Base-by-base conservation (phyloP, 1,140 invertebrate species). In the Dendroctonus valens region DNA sequence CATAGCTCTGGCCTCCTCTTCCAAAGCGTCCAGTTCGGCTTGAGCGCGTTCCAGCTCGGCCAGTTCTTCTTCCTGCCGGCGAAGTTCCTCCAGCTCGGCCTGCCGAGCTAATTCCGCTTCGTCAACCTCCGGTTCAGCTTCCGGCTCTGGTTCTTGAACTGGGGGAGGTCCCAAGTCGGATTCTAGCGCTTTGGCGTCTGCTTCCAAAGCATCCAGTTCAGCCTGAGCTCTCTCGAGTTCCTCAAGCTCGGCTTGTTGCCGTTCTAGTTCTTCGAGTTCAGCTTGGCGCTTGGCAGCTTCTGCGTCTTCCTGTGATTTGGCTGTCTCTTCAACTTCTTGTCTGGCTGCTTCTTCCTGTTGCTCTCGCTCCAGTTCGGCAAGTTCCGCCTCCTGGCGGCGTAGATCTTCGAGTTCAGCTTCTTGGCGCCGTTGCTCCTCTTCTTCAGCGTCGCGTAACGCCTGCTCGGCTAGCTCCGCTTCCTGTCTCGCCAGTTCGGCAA, bases 391-490 rank as follows among this genome's bases (percentile, higher is more conserved):
- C 76, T 75, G 77, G 58, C 78, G 72, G 6, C 71, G 73, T 37
- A 78, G 70, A 59, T 81, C 79, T 41, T 75, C 81, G 55, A 59
- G 64, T 72, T 84, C 83, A 6, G 71, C 72, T 59, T 72, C 68
- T 49, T 69, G 58, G 57, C 71, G 68, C 59, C 60, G 66, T 76
- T 78, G 79, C 74, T 77, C 68, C 48, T 65, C 67, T 66, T 82
- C 67, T 76, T 86, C 85, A 6, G 81, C 83, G 73, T 86, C 85
- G 78, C 83, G 82, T 41, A 66, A 68, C 14, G 71, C 70, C 14
- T 71, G 81, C 77, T 87, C 86, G 6, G 82, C 84, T 72, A 87
- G 75, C 72, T 85, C 84, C 41, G 82, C 83, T 70, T 83, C 83
- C 81, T 85, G 77, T 53, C 75, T 72, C 64, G 77, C 77, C 15